A percentile compares a stretch with the other conserved stretches of the same genome.
Evolutionary conservation across 2,797 vertebrate species (phyloP).

Genomic region (Anguilla marmorata): DNA sequence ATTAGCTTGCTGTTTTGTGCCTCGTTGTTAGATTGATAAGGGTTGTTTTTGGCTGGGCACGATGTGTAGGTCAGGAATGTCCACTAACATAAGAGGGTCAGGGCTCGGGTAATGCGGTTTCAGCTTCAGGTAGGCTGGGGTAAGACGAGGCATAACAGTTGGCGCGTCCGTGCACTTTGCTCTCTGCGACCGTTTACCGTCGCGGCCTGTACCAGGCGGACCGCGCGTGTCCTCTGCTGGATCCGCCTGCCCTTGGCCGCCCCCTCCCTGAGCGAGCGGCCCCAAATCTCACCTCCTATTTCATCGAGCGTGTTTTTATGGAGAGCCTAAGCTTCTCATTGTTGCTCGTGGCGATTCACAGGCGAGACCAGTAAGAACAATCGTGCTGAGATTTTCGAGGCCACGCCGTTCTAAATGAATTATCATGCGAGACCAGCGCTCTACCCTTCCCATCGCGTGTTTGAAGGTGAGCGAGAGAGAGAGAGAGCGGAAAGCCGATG

Average conservation of each 20-base stretch:
- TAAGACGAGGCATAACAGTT: slow-evolving; percentile 11
- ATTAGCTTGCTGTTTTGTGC: background rate
- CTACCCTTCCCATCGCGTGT: background rate
- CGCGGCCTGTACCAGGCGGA: background rate
- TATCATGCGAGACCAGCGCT: background rate
- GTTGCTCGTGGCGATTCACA: background rate
- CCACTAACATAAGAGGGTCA: background rate
- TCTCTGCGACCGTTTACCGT: slow-evolving; percentile 17
- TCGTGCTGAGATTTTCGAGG: background rate
- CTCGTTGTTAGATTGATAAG: background rate
- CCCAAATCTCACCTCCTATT: background rate
- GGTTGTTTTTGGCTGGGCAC: too few species aligned
- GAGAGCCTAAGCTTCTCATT: slow-evolving; percentile 15
- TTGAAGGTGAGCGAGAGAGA: background rate
- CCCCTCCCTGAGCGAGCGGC: background rate
- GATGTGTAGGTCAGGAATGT: background rate
- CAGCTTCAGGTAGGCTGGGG: slow-evolving; percentile 1
- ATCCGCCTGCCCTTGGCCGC: background rate
- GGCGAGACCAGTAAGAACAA: background rate
- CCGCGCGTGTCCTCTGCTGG: slow-evolving; percentile 4
- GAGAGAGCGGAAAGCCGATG: background rate
- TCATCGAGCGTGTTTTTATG: background rate
- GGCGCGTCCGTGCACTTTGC: slow-evolving; percentile 24
- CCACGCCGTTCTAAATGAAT: background rate
- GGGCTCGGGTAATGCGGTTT: background rate